phyloP scores from a whole-genome alignment of 1,140 invertebrate genomes.

The Drosophila nannoptera region DNA sequence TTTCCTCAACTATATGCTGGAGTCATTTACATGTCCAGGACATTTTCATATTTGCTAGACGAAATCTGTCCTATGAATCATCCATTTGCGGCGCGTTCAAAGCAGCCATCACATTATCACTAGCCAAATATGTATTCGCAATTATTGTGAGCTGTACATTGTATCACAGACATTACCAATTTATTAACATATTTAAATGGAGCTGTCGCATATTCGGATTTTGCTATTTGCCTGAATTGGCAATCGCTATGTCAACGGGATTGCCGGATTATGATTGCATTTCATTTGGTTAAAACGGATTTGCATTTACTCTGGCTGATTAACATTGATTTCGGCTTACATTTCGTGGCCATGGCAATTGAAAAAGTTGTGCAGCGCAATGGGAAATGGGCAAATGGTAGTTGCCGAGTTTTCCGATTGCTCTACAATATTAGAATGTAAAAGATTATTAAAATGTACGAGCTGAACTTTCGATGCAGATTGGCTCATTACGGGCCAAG shows the following conservation, averaged over 20 bases:
- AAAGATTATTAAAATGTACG: constrained; percentile 60
- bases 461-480: constrained; percentile 43
- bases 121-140: constrained; percentile 7
- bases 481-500: constrained; percentile 40
- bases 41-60: too few species aligned
- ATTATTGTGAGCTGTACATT: too few species aligned
- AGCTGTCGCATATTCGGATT: constrained; percentile 18
- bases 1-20: too few species aligned
- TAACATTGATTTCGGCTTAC: constrained; percentile 30
- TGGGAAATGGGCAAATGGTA: constrained; percentile 10
- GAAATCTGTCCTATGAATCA: too few species aligned
- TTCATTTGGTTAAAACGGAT: constrained; percentile 46
- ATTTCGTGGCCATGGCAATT: constrained; percentile 57
- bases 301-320: constrained; percentile 44
- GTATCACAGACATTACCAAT: constrained; percentile 3
- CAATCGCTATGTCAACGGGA: constrained; percentile 30
- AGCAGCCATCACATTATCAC: constrained; percentile 13
- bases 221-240: constrained; percentile 15
- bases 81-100: too few species aligned
- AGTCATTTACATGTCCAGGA: too few species aligned
- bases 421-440: constrained; percentile 39
- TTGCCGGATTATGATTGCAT: constrained; percentile 28
- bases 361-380: constrained; percentile 49
- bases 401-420: constrained; percentile 35
- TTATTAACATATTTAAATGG: constrained; percentile 17